These are phyloP conservation scores for Nematolebias whitei DNA, from an alignment of 2,113 vertebrate genomes.

Conservation along the genomic window DNA sequence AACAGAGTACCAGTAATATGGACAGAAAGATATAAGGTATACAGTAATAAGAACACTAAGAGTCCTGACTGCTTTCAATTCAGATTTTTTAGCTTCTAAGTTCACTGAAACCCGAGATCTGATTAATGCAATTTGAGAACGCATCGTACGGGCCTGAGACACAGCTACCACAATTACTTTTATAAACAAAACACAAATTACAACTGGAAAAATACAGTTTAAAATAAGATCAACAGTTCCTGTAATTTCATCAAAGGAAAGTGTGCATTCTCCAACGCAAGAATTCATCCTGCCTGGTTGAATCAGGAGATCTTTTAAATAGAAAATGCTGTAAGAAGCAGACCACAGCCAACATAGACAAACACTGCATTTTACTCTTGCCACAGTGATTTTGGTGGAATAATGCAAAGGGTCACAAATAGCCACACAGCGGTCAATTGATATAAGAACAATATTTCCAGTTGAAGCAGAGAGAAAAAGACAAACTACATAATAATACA, in stretches of 20 bases:
- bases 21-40: constrained; percentile 24
- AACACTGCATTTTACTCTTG: constrained; percentile 8
- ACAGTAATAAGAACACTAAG: constrained; percentile 16
- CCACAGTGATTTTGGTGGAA: constrained; percentile 16
- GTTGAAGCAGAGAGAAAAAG: constrained; percentile 16
- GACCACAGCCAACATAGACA: constrained; percentile 38
- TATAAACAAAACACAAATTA: constrained; percentile 38
- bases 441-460: constrained; percentile 25
- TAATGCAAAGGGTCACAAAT: too few relatives aligned
- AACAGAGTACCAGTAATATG: not conserved
- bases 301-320: not conserved
- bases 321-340: not conserved
- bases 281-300: not conserved
- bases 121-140: not conserved
- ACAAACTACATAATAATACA: too few relatives aligned
- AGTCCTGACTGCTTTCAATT: constrained; percentile 47
- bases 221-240: constrained; percentile 37
- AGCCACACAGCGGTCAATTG: not conserved
- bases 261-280: constrained; percentile 25
- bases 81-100: not conserved
- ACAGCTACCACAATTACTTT: constrained; percentile 39
- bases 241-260: constrained; percentile 10
- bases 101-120: not conserved
- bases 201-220: constrained; percentile 23
- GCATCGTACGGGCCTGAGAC: constrained; percentile 53